Percentiles rank a stretch among this genome's conserved stretches.
These are phyloP conservation scores for Okamejei kenojei DNA, from an alignment of 2,797 vertebrate genomes.

Conservation along the genomic window DNA sequence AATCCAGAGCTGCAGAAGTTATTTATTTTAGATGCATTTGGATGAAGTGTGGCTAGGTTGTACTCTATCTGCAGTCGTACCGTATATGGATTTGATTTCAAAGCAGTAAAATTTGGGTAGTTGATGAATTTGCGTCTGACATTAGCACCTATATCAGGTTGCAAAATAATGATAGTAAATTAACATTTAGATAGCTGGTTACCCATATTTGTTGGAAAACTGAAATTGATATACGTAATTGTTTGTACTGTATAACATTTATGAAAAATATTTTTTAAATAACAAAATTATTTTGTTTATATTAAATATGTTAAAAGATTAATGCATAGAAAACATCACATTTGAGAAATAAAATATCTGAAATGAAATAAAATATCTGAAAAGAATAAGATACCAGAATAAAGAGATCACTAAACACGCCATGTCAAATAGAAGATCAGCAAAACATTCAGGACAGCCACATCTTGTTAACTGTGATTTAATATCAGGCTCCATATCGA, in stretches of 20 bases:
- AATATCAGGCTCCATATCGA: neutral
- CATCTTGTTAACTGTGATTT: constrained; percentile 37
- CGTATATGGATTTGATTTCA: neutral
- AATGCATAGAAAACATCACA: constrained; percentile 46
- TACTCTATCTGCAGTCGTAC: neutral
- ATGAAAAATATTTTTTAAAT: neutral
- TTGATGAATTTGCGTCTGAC: neutral
- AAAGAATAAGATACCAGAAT: too few relatives aligned
- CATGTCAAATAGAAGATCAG: constrained; percentile 45
- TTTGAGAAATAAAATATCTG: constrained; percentile 56
- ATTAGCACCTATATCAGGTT: neutral
- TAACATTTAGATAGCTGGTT: neutral
- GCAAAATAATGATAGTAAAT: neutral
- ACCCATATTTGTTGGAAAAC: neutral
- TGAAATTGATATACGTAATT: neutral
- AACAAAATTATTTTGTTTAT: neutral
- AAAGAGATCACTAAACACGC: too few relatives aligned
- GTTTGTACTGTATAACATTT: neutral
- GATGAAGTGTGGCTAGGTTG: neutral
- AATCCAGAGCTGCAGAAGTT: constrained; percentile 41
- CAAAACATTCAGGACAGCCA: constrained; percentile 45
- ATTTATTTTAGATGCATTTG: neutral
- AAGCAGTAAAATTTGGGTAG: neutral
- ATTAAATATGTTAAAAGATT: neutral
- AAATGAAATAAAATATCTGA: constrained; percentile 37